A percentile compares a stretch with the other conserved stretches of the same genome.
Conservation (phyloP, 2,797 vertebrate genomes). For the Hylomyscus alleni region DNA sequence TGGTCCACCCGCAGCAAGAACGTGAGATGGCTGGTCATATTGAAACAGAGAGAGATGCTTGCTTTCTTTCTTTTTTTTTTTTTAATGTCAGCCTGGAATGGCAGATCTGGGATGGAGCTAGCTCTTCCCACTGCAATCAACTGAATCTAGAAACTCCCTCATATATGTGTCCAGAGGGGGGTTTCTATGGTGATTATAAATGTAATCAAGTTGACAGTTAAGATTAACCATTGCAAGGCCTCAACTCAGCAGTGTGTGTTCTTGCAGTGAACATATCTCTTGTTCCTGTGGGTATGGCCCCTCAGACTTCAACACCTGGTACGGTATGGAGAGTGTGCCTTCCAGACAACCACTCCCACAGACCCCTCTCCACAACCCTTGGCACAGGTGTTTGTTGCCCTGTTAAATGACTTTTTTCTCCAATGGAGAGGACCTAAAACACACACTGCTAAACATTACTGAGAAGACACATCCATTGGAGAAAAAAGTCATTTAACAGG, state of each 20-base stretch:
- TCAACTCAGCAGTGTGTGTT: neutral
- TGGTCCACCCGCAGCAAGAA: neutral
- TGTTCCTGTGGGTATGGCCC: neutral
- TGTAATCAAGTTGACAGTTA: neutral
- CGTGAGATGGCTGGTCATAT: neutral
- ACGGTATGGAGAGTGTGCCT: neutral
- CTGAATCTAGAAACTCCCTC: neutral
- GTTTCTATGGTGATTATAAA: neutral
- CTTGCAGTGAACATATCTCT: neutral
- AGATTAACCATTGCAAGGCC: neutral
- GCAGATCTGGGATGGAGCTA: neutral
- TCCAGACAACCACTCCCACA: neutral
- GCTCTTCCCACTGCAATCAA: neutral
- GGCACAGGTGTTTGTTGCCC: neutral
- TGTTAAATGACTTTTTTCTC: neutral
- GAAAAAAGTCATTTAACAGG: neutral
- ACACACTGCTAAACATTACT: neutral
- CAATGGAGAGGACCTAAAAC: neutral
- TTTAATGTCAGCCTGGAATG: neutral
- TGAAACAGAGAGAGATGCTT: neutral
- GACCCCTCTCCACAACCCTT: neutral
- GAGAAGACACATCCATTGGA: neutral
- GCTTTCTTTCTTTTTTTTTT: neutral
- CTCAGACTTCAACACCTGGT: neutral
- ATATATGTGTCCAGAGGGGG: neutral